These are phyloP conservation scores for Motacilla tschutschensis DNA, from an alignment of 2,113 vertebrate genomes.

Conservation along the genomic window DNA sequence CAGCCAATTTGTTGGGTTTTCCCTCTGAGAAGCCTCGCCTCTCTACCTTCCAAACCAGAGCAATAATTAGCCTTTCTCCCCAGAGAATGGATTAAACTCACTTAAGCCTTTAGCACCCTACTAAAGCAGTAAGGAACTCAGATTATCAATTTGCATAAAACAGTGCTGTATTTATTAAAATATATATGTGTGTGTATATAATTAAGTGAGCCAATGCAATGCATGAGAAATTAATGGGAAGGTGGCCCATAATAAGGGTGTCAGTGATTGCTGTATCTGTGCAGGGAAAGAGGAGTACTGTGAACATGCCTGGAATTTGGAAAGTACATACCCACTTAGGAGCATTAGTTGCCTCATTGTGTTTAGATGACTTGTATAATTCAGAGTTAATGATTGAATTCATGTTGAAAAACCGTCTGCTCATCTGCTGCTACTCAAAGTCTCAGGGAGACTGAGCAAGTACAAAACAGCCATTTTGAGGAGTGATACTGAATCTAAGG, in stretches of 20 bases:
- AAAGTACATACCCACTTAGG: not conserved
- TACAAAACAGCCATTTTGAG: conserved; percentile 22
- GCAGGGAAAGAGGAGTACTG: not conserved
- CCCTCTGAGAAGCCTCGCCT: not conserved
- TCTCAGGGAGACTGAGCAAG: not conserved
- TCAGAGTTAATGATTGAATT: conserved; percentile 45
- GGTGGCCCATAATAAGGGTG: not conserved
- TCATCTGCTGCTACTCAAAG: conserved; percentile 11
- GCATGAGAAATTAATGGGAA: not conserved
- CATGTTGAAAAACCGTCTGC: conserved; percentile 19
- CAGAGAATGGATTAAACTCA: not conserved
- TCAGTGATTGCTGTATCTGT: not conserved
- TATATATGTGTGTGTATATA: not conserved
- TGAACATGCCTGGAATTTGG: not conserved
- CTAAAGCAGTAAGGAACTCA: not conserved
- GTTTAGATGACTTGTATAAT: conserved; percentile 33
- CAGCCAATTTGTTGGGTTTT: not conserved
- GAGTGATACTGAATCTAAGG: not conserved
- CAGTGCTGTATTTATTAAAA: not conserved
- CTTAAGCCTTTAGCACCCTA: not conserved
- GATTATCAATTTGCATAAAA: not conserved
- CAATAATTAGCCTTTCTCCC: not conserved
- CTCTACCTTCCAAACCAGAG: not conserved
- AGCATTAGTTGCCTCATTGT: conserved; percentile 28
- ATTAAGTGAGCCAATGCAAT: not conserved